Conservation (phyloP, 1,140 invertebrate genomes). For the Oryctes rhinoceros region DNA sequence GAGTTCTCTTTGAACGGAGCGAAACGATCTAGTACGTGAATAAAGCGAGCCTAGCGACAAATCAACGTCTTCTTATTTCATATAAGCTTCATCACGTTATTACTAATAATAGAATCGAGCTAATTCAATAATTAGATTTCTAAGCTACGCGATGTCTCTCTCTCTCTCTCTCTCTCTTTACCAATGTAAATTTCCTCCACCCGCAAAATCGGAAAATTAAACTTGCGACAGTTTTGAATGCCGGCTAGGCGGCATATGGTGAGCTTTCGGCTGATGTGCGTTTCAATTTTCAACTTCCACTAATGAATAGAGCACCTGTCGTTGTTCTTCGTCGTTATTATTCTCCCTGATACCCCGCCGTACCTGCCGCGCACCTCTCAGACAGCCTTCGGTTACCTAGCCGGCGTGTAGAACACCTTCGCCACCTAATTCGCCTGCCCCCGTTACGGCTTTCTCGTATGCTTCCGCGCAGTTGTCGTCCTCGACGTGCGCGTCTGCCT, state of each 20-base stretch:
- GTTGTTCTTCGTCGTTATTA: constrained; percentile 9
- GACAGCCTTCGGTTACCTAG: not conserved
- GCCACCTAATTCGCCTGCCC: not conserved
- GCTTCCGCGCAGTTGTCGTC: not conserved
- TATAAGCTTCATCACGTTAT: too few relatives aligned
- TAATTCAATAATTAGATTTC: too few relatives aligned
- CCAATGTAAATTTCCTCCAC: not conserved
- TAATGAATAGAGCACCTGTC: constrained; percentile 33
- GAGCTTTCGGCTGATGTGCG: constrained; percentile 2
- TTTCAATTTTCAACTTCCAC: constrained; percentile 35
- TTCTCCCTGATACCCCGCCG: not conserved
- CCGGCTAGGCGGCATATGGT: not conserved
- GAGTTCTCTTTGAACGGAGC: too few relatives aligned
- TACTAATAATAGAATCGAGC: too few relatives aligned
- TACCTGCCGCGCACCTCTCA: not conserved
- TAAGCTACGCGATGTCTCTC: too few relatives aligned
- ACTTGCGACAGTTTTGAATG: constrained; percentile 3
- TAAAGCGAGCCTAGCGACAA: too few relatives aligned
- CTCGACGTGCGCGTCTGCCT: not conserved
- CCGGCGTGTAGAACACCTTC: not conserved
- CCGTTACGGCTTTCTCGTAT: not conserved
- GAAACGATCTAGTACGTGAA: too few relatives aligned
- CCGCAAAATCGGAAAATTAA: constrained; percentile 7
- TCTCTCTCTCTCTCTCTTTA: too few relatives aligned
- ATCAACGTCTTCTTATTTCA: too few relatives aligned